Percentiles rank a stretch among this genome's conserved stretches.
phyloP scores from a whole-genome alignment of 2,888 invertebrate species.

The Seira ritae region DNA sequence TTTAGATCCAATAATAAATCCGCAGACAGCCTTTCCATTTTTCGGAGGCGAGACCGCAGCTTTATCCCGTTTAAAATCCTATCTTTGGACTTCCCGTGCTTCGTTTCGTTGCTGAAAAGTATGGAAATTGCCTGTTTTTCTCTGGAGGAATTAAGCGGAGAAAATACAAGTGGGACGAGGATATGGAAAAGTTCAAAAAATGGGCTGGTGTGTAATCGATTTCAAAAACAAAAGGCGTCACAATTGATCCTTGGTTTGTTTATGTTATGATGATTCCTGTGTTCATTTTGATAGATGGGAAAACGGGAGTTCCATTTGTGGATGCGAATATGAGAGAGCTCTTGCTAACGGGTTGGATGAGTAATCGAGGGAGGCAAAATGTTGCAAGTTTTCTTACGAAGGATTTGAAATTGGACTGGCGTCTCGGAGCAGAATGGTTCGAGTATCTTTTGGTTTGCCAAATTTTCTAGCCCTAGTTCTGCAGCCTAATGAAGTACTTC shows the following conservation, averaged over 20 bases:
- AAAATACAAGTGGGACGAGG: conserved; percentile 63
- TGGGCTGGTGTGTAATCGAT: conserved; percentile 64
- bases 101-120: conserved; percentile 68
- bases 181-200: conserved; percentile 61
- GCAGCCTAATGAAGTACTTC: no score
- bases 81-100: conserved; percentile 70
- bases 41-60: conserved; percentile 75
- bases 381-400: conserved; percentile 76
- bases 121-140: conserved; percentile 68
- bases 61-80: conserved; percentile 74
- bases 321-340: conserved; percentile 77
- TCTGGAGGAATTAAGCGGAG: conserved; percentile 69
- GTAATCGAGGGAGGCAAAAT: conserved; percentile 76
- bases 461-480: no score
- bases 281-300: conserved; percentile 73
- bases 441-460: conserved; percentile 75
- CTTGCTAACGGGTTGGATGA: conserved; percentile 75
- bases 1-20: conserved; percentile 27
- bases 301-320: conserved; percentile 76
- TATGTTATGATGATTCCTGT: neutral
- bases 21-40: conserved; percentile 70
- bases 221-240: neutral
- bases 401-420: conserved; percentile 76
- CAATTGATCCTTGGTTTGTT: no score
- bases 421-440: conserved; percentile 76